Evolutionary conservation across 2,797 vertebrate species (phyloP).

Genomic region (Liparis tanakae): DNA sequence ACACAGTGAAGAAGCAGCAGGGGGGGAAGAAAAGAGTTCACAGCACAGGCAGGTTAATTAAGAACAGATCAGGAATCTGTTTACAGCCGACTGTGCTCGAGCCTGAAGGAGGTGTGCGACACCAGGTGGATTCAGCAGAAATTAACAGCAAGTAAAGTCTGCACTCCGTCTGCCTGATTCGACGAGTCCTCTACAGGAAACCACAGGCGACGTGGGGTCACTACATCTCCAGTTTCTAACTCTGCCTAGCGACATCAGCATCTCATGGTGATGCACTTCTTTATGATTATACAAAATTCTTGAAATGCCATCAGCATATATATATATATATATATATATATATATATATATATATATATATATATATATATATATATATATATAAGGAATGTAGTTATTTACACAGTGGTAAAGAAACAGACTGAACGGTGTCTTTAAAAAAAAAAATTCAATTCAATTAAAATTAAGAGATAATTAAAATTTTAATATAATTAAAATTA

Average conservation of each 20-base stretch:
- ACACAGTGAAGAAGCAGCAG: conserved; percentile 85
- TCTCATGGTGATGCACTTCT: background rate
- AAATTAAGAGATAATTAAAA: too few species aligned
- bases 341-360: too few species aligned
- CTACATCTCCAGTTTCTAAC: background rate
- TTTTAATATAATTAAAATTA: too few species aligned
- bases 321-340: too few species aligned
- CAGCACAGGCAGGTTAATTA: conserved; percentile 82
- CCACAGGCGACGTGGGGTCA: background rate
- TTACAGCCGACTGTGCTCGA: conserved; percentile 53
- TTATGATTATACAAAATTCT: too few species aligned
- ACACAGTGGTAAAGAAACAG: too few species aligned
- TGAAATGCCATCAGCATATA: too few species aligned
- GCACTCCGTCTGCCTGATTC: conserved; percentile 3
- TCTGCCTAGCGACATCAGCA: background rate
- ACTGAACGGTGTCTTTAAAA: too few species aligned
- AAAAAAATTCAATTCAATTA: too few species aligned
- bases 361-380: too few species aligned
- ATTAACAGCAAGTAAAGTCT: conserved; percentile 56
- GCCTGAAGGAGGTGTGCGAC: conserved; percentile 18
- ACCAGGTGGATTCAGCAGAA: conserved; percentile 38
- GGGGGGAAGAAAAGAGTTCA: conserved; percentile 84
- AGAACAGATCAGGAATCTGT: conserved; percentile 70
- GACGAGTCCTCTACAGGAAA: background rate
- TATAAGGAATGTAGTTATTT: too few species aligned